Evolutionary conservation across 2,797 vertebrate species (phyloP), one percentile per base, ranked within the genome.

Genomic region (Peromyscus aztecus): DNA sequence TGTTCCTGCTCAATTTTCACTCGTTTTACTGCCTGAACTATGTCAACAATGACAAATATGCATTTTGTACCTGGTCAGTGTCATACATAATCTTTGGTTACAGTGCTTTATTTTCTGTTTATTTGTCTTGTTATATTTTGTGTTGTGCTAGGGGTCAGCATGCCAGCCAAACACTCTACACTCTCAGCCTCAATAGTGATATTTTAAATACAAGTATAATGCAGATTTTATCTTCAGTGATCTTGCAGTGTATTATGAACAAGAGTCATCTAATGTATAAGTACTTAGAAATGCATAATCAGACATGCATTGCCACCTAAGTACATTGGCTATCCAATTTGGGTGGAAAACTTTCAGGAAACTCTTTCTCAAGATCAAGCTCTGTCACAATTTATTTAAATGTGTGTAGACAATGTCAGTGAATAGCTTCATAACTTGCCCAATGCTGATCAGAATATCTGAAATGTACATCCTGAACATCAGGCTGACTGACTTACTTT

Each of bases 401-500:
- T 4, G 9, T 94, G 24, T 97, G 0, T 80, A 84, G 80, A 46
- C 31, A 59, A 94, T 17, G 29, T 29, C 52, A 89, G 16, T 76
- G 16, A 23, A 9, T 89, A 73, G 71, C 17, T 89, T 83, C 43
- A 55, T 84, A 76, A 88, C 4, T 80, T 31, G 31, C 52, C 49
- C 81, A 84, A 87, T 13, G 31, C 63, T 71, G 52, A 61, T 84
- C 34, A 55, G 21, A 23, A 82, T 81, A 84, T 81, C 63, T 67
- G 59, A 89, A 94, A n/a, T 69, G 7, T 65, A n/a, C 0, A 1
- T 95, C 59, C n/a, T 76, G 31, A 59, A 97, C 29, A 86, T 71
- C 63, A 93, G 55, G 31, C 73, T 86, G 43, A 94, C 75, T 63
- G 24, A 89, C 76, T 95, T 78, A n/a, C 75, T 93, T 96, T 91